Percentiles rank a stretch among this genome's conserved stretches.
These are phyloP conservation scores for Leptinotarsa haldemani DNA, from an alignment of 2,888 invertebrate species.

Conservation along the genomic window DNA sequence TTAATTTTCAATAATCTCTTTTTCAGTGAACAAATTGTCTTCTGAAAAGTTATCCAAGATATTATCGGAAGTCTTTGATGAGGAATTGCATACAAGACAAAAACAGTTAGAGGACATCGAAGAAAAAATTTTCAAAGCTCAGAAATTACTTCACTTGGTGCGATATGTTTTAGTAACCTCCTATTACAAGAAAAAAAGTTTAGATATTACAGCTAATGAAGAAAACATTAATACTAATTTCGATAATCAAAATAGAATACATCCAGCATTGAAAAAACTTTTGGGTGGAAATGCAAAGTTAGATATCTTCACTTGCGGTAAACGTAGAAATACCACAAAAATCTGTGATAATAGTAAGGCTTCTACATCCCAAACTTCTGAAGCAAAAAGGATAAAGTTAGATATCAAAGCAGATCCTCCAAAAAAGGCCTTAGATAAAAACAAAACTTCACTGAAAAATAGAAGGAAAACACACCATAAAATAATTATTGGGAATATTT, in stretches of 20 bases:
- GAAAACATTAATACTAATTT: slow-evolving; percentile 52
- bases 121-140: slow-evolving; percentile 71
- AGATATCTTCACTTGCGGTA: slow-evolving; percentile 39
- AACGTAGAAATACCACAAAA: slow-evolving; percentile 39
- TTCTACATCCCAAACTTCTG: slow-evolving; percentile 29
- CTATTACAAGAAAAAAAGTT: slow-evolving; percentile 72
- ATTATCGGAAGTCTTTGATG: slow-evolving; percentile 78
- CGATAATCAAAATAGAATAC: slow-evolving; percentile 69
- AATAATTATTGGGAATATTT: slow-evolving; percentile 78
- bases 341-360: slow-evolving; percentile 35
- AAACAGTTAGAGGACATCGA: slow-evolving; percentile 79
- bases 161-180: slow-evolving; percentile 71
- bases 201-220: slow-evolving; percentile 64
- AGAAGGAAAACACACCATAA: slow-evolving; percentile 60
- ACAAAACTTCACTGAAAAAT: slow-evolving; percentile 38
- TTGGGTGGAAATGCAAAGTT: slow-evolving; percentile 69
- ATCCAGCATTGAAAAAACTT: slow-evolving; percentile 81
- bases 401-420: slow-evolving; percentile 31
- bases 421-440: slow-evolving; percentile 28
- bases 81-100: slow-evolving; percentile 76
- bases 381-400: slow-evolving; percentile 46
- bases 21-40: slow-evolving; percentile 63
- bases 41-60: slow-evolving; percentile 74
- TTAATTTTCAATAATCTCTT: background rate
- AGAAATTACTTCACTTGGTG: slow-evolving; percentile 71